Base-by-base conservation (phyloP, 1,140 invertebrate genomes). In the Hypothenemus hampei region DNA sequence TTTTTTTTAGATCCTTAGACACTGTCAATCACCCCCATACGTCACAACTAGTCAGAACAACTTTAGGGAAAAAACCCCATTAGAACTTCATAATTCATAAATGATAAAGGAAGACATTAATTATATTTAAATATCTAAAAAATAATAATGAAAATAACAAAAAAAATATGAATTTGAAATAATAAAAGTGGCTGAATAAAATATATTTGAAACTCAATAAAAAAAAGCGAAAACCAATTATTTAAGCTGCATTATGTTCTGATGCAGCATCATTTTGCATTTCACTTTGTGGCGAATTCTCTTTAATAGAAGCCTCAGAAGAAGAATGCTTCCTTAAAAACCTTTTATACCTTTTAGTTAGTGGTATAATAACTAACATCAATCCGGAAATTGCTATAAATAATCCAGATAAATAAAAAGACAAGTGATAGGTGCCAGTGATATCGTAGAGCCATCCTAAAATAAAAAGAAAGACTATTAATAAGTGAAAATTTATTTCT, bases 321-420 rank as follows among this genome's bases (percentile, higher is more conserved):
- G 61, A 60, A 1, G 58, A 45, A 46, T 62, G 58, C 13, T 61
- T 53, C 33, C 58, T 58, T 20, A 66, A 35, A 45, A 63, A 69
- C 13, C 59, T 47, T 41, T 71, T 73, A 18, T 75, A 77, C 6
- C 71, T 59, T 47, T 75, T 72, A 52, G 77, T 74, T 1, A 79
- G 57, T 4, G 85, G 84, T 64, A 83, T 69, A 10, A 87, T 69
- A 33, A 89, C 73, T 36, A 95, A 72, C 47, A 94, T 81, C 15
- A 84, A 60, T 3, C 93, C 93, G 48, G 91, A 93, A 13, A 95
- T 55, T 26, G 82, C 81, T 49, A 94, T 89, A 72, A 91, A 91
- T 33, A 88, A 75, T 3, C 92, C 92, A 16, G 89, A 86, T 48
- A 89, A 70, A 72, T 90, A 91, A 74, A 94, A 95, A 0, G 91